phyloP scores from a whole-genome alignment of 2,797 vertebrate genomes.

The Hoplostethus mediterraneus region DNA sequence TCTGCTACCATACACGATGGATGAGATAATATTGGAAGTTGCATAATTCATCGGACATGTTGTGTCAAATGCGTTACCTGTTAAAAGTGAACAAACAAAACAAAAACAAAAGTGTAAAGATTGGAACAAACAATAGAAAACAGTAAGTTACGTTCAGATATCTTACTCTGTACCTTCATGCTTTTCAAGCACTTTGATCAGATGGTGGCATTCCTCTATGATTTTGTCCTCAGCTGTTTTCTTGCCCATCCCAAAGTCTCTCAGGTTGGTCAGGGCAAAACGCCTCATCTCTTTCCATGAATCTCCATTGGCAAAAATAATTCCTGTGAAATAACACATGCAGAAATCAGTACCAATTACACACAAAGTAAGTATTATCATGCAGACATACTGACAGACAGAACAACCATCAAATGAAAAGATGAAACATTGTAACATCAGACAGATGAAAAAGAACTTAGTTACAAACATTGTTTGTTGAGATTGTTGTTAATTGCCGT shows the following conservation, averaged over 20 bases:
- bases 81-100: too few species aligned
- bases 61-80: constrained; percentile 74
- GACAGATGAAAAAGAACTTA: too few species aligned
- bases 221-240: constrained; percentile 70
- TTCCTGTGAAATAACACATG: constrained; percentile 48
- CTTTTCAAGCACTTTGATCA: constrained; percentile 66
- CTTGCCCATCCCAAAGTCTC: constrained; percentile 80
- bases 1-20: constrained; percentile 62
- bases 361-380: background rate
- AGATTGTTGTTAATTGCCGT: too few species aligned
- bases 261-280: constrained; percentile 74
- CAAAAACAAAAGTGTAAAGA: too few species aligned
- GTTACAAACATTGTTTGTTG: too few species aligned
- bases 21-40: constrained; percentile 65
- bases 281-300: constrained; percentile 79
- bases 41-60: constrained; percentile 44
- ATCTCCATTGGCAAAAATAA: constrained; percentile 74
- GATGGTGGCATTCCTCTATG: constrained; percentile 60
- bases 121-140: too few species aligned
- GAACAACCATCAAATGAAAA: too few species aligned
- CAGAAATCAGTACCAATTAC: too few species aligned
- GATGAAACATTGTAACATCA: too few species aligned
- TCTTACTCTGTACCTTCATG: constrained; percentile 58
- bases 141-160: too few species aligned
- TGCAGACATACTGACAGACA: too few species aligned